Base-by-base conservation (phyloP, 1,140 invertebrate species). In the Nilaparvata lugens region DNA sequence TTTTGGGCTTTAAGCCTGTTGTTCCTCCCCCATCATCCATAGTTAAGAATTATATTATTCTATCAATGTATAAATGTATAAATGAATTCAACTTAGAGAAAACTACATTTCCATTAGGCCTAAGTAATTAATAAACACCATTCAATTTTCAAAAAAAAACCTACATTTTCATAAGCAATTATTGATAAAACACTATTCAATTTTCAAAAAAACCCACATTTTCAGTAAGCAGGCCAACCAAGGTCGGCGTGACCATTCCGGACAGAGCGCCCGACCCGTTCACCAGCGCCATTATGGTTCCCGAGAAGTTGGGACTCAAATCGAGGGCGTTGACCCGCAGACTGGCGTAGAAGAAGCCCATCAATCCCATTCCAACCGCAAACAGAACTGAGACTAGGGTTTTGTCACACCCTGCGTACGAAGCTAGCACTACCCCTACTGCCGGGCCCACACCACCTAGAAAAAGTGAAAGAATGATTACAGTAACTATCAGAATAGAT, bases 321-420 rank as follows among this genome's bases (percentile, higher is more conserved):
- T 91, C 88, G 53, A 90, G 74, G 1, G 87, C 85, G 68, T 90
- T 89, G 9, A 89, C 83, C 65, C 83, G 82, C 69, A 85, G 80
- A 18, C 83, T 82, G 0, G 81, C 79, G 64, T 82, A 83, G 66
- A 77, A 89, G 60, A 80, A 82, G 73, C 56, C 88, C 76, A 86
- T 84, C 19, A 88, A 73, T 18, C 81, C 80, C 70, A 88, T 85
- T 16, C 82, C 84, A 0, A 86, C 66, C 0, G 83, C 83, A 67
- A 91, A 83, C 6, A 90, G 73, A 0, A 78, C 74, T 0, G 88
- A 82, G 0, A 85, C 86, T 0, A 80, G 58, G 3, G 74, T 67
- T 56, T 73, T 74, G 62, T 85, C 73, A 65, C 82, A 84, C 14
- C 79, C 80, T 2, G 80, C 80, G 61, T 83, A 83, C 1, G 82